Evolutionary conservation across 2,113 vertebrate genomes (phyloP), one percentile per base, ranked within the genome.

Genomic region (Porphyrio hochstetteri): DNA sequence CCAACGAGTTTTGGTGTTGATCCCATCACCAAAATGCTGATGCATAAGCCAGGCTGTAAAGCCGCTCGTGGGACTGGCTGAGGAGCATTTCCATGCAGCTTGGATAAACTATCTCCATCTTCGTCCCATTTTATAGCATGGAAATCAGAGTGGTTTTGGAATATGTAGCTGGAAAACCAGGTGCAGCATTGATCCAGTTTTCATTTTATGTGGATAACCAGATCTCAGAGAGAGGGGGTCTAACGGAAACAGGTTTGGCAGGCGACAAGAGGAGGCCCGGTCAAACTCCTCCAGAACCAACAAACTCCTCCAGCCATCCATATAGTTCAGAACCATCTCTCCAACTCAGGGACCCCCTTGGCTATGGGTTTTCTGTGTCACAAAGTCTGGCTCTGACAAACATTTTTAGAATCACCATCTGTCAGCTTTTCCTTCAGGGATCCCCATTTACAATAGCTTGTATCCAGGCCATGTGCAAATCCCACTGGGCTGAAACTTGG

Each of bases 401-500:
- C 96, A 92, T 96, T 95, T 96, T 96, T 94, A 97, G 88, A 95
- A 94, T 94, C 86, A 89, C 91, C 95, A 96, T 95, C 92, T 97
- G 93, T 97, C 88, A 96, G 94, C 95, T 95, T 96, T 96, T 96
- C 93, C 88, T 96, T 97, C 93, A 96, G 93, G 95, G 96, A 96
- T 93, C 93, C 96, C 93, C 93, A 89, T 87, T 95, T 96, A 96
- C 95, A 96, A 97, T 96, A 97, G 95, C 92, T 96, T 96, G 95
- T 97, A 96, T 96, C 96, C 91, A 94, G 95, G 92, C 93, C 96
- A 95, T 96, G 93, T 93, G 94, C 81, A 96, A 96, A 96, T 96
- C 96, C 96, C 96, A 97, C 96, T 96, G 93, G 96, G 91, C 92
- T 96, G 91, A 94, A 96, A 97, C 95, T 97, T 97, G 96, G 96